phyloP scores from a whole-genome alignment of 30 jellyfish, hydroid and myxozoan species.

The Chironex yamaguchii region DNA sequence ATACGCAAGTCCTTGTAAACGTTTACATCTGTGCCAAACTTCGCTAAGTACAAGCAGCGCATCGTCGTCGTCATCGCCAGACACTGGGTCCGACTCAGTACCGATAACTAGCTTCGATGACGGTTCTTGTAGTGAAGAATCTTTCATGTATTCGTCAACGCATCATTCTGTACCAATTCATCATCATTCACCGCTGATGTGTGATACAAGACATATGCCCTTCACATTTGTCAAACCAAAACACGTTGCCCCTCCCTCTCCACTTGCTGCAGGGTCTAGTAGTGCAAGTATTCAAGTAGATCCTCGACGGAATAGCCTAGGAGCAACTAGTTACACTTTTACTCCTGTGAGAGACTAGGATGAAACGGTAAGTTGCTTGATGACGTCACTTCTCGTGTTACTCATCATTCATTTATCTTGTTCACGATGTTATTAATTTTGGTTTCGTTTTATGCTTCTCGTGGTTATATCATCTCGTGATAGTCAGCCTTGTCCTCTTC shows the following conservation, averaged over 20 bases:
- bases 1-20: constrained; percentile 69
- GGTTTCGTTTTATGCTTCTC: no score
- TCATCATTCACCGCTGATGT: constrained; percentile 43
- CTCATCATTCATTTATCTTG: no score
- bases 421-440: no score
- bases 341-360: constrained; percentile 84
- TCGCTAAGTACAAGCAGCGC: constrained; percentile 82
- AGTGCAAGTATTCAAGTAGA: constrained; percentile 73
- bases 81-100: constrained; percentile 63
- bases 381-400: no score
- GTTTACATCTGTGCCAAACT: constrained; percentile 53
- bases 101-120: constrained; percentile 77
- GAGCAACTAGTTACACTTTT: constrained; percentile 79
- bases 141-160: constrained; percentile 49
- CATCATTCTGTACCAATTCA: constrained; percentile 15
- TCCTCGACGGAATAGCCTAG: constrained; percentile 44
- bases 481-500: no score
- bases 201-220: constrained; percentile 78
- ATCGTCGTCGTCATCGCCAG: constrained; percentile 95
- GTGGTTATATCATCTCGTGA: no score
- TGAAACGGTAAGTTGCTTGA: no score
- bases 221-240: constrained; percentile 90
- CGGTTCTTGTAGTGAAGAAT: constrained; percentile 90
- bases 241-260: constrained; percentile 98
- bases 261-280: constrained; percentile 95